These are phyloP conservation scores for Protonemura montana DNA, from an alignment of 2,888 invertebrate genomes.

Conservation along the genomic window DNA sequence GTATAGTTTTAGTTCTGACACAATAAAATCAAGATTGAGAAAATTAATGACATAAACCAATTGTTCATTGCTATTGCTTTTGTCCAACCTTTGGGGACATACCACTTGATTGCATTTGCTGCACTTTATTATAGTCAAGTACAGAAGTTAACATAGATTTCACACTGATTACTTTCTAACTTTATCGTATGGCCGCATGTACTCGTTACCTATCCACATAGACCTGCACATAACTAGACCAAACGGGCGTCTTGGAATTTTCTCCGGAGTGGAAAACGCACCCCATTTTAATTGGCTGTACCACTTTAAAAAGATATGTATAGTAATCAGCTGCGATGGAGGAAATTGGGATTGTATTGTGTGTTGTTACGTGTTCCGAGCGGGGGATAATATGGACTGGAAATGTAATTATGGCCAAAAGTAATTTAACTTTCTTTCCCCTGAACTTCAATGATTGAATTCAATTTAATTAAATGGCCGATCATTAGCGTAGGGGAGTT, in stretches of 20 bases:
- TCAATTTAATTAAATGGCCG: background rate
- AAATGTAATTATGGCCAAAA: conserved; percentile 23
- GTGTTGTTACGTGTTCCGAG: background rate
- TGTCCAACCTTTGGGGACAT: background rate
- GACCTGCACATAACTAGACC: background rate
- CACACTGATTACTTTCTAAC: background rate
- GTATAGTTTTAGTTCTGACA: background rate
- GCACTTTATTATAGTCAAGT: background rate
- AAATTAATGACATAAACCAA: background rate
- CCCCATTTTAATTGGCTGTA: background rate
- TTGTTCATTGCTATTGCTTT: background rate
- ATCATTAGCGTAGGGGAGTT: background rate
- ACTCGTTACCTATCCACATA: background rate
- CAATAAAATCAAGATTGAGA: background rate
- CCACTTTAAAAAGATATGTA: background rate
- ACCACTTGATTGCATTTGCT: conserved; percentile 12
- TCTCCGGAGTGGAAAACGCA: background rate
- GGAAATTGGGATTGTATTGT: background rate
- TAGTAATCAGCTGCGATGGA: background rate
- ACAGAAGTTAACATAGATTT: conserved; percentile 1
- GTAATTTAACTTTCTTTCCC: conserved; percentile 23
- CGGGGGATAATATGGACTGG: background rate
- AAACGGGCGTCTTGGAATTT: background rate
- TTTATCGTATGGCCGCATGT: background rate
- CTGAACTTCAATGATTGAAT: background rate